Evolutionary conservation across 2,888 invertebrate species (phyloP).

Genomic region (Scaeva pyrastri): DNA sequence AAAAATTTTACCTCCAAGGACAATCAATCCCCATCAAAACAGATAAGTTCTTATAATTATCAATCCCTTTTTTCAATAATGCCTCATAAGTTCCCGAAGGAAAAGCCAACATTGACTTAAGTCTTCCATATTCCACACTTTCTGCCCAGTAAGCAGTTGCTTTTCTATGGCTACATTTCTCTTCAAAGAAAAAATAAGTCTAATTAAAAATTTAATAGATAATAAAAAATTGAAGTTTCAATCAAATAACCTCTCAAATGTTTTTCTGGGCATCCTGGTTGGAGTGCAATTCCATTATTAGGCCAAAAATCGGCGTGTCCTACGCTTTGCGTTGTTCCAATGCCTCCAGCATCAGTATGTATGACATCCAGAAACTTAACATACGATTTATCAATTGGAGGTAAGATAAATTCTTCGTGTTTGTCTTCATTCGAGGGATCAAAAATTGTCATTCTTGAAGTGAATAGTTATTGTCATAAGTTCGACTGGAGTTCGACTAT

Average conservation of each 20-base stretch:
- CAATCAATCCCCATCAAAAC: conserved; percentile 17
- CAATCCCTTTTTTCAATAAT: neutral
- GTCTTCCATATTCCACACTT: neutral
- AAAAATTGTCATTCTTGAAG: conserved; percentile 85
- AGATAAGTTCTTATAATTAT: neutral
- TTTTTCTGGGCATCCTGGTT: conserved; percentile 85
- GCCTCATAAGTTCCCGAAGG: neutral
- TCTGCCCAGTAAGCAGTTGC: neutral
- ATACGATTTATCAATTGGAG: conserved; percentile 84
- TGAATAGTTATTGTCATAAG: no score
- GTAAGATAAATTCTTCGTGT: conserved; percentile 82
- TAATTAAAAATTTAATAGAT: neutral
- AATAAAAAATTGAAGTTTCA: no score
- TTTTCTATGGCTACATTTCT: neutral
- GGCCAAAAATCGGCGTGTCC: conserved; percentile 88
- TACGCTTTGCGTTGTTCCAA: conserved; percentile 84
- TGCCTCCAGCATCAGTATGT: conserved; percentile 86
- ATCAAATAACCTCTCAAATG: no score
- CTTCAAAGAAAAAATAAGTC: neutral
- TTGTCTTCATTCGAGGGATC: conserved; percentile 87
- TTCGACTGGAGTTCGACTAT: neutral
- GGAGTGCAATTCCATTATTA: conserved; percentile 86
- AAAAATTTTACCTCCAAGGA: neutral
- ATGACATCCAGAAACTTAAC: conserved; percentile 88
- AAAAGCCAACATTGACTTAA: neutral